phyloP scores from a whole-genome alignment of 1,140 invertebrate species.

The Drosophila parvula region DNA sequence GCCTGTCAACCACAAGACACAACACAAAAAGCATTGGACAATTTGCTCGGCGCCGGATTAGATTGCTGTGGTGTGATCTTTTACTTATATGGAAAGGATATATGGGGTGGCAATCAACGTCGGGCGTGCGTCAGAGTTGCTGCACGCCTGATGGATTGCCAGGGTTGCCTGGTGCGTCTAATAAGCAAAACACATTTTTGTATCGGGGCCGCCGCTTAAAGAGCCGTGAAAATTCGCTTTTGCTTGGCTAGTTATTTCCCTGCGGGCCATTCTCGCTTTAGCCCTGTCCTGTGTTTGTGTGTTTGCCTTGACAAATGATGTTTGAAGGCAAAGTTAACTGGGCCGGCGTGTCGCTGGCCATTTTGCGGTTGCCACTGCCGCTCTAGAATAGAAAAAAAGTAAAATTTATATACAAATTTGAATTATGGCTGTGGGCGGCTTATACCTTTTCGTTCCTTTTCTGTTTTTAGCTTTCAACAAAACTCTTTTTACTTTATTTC shows the following conservation, averaged over 20 bases:
- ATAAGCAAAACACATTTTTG: conserved; percentile 53
- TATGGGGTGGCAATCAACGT: conserved; percentile 60
- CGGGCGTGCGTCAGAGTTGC: conserved; percentile 45
- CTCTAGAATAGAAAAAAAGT: conserved; percentile 36
- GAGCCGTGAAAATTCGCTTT: conserved; percentile 55
- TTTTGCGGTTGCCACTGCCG: conserved; percentile 24
- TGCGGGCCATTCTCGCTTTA: conserved; percentile 21
- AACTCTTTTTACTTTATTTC: conserved; percentile 49
- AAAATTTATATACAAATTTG: conserved; percentile 69
- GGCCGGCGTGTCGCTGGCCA: conserved; percentile 45
- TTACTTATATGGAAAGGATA: conserved; percentile 22
- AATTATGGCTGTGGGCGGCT: conserved; percentile 55
- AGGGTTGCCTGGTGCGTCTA: conserved; percentile 45
- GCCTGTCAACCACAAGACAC: conserved; percentile 63
- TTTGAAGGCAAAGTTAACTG: conserved; percentile 67
- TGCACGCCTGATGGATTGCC: conserved; percentile 51
- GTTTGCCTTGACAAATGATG: conserved; percentile 60
- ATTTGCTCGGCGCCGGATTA: conserved; percentile 47
- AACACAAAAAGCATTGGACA: conserved; percentile 49
- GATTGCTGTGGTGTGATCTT: conserved; percentile 46
- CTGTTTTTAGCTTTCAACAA: conserved; percentile 61
- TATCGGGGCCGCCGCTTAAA: conserved; percentile 39
- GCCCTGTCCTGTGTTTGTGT: conserved; percentile 5
- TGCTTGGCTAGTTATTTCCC: conserved; percentile 33
- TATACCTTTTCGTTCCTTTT: conserved; percentile 52